phyloP scores from a whole-genome alignment of 2,888 invertebrate species.

The Girardia tigrina region DNA sequence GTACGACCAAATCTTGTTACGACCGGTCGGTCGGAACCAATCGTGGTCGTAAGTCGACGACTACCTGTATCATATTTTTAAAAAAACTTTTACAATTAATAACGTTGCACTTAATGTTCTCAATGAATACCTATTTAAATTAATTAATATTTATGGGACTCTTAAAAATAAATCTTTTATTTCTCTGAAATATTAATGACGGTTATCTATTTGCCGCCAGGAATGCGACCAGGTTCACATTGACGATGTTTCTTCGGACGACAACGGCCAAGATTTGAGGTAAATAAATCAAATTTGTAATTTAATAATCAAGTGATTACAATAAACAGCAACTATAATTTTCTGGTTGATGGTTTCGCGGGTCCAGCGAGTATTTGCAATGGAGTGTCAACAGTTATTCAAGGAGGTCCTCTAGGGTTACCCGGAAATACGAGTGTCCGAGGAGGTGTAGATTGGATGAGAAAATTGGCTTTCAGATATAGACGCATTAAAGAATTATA shows the following conservation, averaged over 20 bases:
- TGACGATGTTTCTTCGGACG: slow-evolving; percentile 91
- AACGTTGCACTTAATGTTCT: too few relatives aligned
- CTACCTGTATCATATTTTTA: too few relatives aligned
- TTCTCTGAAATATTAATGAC: too few relatives aligned
- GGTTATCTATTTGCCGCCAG: too few relatives aligned
- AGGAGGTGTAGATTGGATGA: slow-evolving; percentile 95
- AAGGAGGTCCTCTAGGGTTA: slow-evolving; percentile 54
- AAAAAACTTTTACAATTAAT: too few relatives aligned
- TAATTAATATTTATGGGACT: too few relatives aligned
- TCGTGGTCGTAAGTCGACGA: too few relatives aligned
- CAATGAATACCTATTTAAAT: too few relatives aligned
- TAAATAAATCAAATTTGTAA: slow-evolving; percentile 40
- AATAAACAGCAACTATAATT: slow-evolving; percentile 67
- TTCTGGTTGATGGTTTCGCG: slow-evolving; percentile 80
- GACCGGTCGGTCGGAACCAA: too few relatives aligned
- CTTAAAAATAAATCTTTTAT: too few relatives aligned
- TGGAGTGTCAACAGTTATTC: not conserved
- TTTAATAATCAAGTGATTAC: not conserved
- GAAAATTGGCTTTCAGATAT: slow-evolving; percentile 86
- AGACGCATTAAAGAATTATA: slow-evolving; percentile 85
- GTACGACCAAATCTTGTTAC: too few relatives aligned
- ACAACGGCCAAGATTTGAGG: slow-evolving; percentile 82
- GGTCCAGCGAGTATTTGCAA: slow-evolving; percentile 55
- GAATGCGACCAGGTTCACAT: slow-evolving; percentile 98
- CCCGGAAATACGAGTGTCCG: slow-evolving; percentile 62